A percentile compares a stretch with the other conserved stretches of the same genome.
Evolutionary conservation across 2,797 vertebrate genomes (phyloP).

Genomic region (Peromyscus nudipes): DNA sequence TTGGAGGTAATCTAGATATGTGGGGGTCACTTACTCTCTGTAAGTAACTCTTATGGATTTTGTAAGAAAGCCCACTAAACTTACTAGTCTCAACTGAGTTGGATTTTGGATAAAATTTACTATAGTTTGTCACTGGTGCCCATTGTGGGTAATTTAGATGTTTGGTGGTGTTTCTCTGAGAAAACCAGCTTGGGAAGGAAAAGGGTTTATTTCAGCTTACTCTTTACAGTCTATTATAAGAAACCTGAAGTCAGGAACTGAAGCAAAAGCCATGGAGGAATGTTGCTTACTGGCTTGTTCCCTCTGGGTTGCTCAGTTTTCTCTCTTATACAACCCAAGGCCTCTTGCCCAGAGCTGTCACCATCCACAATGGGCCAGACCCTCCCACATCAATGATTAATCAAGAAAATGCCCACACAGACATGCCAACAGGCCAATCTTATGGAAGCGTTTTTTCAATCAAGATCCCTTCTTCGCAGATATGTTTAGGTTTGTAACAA

Average conservation of each 20-base stretch:
- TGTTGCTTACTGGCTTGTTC: background rate
- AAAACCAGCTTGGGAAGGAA: background rate
- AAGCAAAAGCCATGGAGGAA: background rate
- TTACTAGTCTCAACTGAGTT: background rate
- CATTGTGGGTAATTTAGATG: background rate
- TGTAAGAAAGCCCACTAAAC: background rate
- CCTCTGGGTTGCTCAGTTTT: background rate
- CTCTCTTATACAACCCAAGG: background rate
- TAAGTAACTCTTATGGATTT: background rate
- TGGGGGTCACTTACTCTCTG: background rate
- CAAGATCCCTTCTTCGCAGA: background rate
- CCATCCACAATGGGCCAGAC: background rate
- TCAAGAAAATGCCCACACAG: background rate
- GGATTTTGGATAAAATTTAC: background rate
- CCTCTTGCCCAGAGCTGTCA: background rate
- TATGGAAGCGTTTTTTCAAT: background rate
- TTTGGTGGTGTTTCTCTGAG: background rate
- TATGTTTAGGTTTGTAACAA: background rate
- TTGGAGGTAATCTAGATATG: background rate
- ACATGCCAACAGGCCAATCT: background rate
- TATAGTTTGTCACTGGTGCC: background rate
- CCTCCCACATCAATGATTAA: background rate
- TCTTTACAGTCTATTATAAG: background rate
- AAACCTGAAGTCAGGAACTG: background rate
- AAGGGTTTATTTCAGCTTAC: background rate